Base-by-base conservation (phyloP, 2,113 vertebrate genomes). In the Solea solea region DNA sequence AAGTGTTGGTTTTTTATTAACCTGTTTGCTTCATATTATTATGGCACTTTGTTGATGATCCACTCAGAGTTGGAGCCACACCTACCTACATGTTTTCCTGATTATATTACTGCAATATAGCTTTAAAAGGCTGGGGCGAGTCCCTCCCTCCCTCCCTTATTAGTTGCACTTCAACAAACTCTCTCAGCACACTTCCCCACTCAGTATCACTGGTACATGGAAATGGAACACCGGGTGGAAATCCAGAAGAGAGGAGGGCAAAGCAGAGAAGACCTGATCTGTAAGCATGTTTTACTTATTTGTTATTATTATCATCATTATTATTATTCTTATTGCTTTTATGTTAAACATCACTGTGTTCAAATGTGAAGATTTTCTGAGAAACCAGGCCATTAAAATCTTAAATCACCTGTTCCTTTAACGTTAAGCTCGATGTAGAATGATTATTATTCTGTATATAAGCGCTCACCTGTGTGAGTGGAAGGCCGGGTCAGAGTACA, bases 201-300 rank as follows among this genome's bases (percentile, higher is more conserved):
- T 72, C 73, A 81, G 1, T 46, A 3, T 2, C 8, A 34, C 27
- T 34, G 28, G 1, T 15, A 1, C 10, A 92, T 91, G 84, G 86
- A 93, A 85, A 94, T 94, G 93, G 93, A 93, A 11, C n/a, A 64
- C 42, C 86, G 82, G 1, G 41, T 84, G 39, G 92, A 90, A 55
- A 87, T 86, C 46, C 87, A 87, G 40, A 89, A 90, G 58, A 84
- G 82, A 59, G 76, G 84, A 80, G 80, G 50, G 27, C 4, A 10
- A 0, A 94, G 91, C 68, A 88, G 67, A 0, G 92, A 94, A 0
- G 87, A 91, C 48, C 71, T 96, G 25, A 92, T 97, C 78, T 93
- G 96, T 96, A 91, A 93, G 95, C 6, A 4, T 54, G 12, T 2
- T 28, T 11, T 73, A 61, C 21, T 21, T 21, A 21, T 21, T 21